Conservation (phyloP, 2,797 vertebrate species). For the Antrozous pallidus region DNA sequence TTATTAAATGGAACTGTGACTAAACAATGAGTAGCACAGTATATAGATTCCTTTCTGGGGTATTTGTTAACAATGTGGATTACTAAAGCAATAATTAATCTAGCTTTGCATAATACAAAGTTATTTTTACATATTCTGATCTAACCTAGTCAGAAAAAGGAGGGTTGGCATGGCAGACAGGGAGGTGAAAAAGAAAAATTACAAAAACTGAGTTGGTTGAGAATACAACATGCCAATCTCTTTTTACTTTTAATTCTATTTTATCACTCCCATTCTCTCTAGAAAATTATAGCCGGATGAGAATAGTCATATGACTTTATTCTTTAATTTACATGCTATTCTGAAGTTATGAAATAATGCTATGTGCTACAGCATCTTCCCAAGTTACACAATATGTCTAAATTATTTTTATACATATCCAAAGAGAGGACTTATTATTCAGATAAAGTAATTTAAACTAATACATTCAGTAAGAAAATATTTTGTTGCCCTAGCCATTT, state of each 20-base stretch:
- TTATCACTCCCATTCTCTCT: background rate
- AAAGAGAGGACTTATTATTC: background rate
- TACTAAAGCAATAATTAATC: slow-evolving; percentile 1
- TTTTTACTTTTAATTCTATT: slow-evolving; percentile 5
- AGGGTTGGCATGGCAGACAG: background rate
- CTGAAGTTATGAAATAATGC: background rate
- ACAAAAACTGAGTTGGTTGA: background rate
- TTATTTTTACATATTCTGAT: background rate
- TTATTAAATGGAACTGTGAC: background rate
- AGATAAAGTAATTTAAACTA: background rate
- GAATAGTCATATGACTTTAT: background rate
- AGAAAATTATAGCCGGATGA: background rate
- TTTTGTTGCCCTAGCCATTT: background rate
- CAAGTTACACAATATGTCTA: background rate
- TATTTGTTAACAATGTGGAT: background rate
- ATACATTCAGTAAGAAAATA: background rate
- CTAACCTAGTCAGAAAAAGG: background rate
- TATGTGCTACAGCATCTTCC: background rate
- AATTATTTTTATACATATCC: background rate
- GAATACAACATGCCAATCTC: background rate
- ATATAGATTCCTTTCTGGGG: background rate
- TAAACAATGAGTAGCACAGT: background rate
- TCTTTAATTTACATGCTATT: background rate
- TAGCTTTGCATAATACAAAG: background rate
- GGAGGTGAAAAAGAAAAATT: background rate